Evolutionary conservation across 2,797 vertebrate genomes (phyloP), one percentile per base, ranked within the genome.

Genomic region (Synanceia verrucosa): DNA sequence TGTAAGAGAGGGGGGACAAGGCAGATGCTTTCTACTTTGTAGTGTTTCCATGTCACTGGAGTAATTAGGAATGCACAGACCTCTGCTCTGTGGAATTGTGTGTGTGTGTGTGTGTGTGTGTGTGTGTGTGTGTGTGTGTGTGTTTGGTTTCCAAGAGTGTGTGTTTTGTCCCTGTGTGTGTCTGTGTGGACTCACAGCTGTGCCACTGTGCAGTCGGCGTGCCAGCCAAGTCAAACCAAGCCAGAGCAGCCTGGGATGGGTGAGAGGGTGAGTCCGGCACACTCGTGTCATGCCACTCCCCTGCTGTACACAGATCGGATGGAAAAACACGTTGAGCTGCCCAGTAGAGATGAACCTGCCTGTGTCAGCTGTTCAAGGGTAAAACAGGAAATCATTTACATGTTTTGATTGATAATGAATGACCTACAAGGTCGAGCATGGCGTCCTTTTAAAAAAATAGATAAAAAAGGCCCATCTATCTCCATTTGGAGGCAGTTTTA

Each of bases 41-140:
- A 86, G 85, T 89, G 87, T 89, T 93, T 93, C 86, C 90, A 83
- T 92, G 89, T 91, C 92, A 91, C 78, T 92, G 88, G 82, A 88
- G 78, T 90, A 88, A 92, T 91, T 91, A 90, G 83, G 78, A 76
- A 91, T 88, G 88, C 83, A 88, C 79, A 85, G 84, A 81, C 80
- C 90, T 89, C 82, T 86, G 84, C 88, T 89, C 76, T 73, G 74
- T 85, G 68, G 65, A 83, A 61, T 65, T 33, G 29, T 74, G 62
- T 62, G 73, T 48, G 56, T 57, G 59, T 19, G 37, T 69, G 55
- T 58, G 63, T 55, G 44, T 59, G 33, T 70, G 55, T 55, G 47
- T 19, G 44, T 67, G 33, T 74, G 61, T 60, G 33, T 74, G 61
- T 60, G 71, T 47, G 59, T 73, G 55, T 51, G 65, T 64, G 65